Conservation (phyloP, 1,140 invertebrate species). For the Eupristina koningsbergeri region DNA sequence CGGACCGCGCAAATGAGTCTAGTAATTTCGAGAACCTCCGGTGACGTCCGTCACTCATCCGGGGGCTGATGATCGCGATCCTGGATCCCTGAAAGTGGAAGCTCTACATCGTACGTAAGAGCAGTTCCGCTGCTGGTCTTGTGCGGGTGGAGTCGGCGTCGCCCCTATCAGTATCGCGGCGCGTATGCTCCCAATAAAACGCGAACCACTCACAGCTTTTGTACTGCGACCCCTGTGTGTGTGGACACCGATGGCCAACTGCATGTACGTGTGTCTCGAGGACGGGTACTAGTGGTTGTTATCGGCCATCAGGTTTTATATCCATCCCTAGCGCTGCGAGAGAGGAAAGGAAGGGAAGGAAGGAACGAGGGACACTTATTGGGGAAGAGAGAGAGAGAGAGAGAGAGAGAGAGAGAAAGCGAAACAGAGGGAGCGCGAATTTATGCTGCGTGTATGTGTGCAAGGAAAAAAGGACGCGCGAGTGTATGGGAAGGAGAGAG, state of each 20-base stretch:
- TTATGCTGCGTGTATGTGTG: constrained; percentile 1
- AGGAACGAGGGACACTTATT: constrained; percentile 45
- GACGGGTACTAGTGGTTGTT: constrained; percentile 71
- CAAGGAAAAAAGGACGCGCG: not conserved
- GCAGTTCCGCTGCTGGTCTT: constrained; percentile 25
- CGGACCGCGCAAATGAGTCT: constrained; percentile 55
- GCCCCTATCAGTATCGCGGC: constrained; percentile 64
- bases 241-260: too few species aligned
- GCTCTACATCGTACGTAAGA: not conserved
- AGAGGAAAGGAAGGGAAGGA: constrained; percentile 42
- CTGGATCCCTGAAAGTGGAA: too few species aligned
- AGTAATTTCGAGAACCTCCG: constrained; percentile 58
- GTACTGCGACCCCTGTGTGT: constrained; percentile 56
- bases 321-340: constrained; percentile 59
- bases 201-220: constrained; percentile 73
- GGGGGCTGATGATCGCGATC: not conserved
- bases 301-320: constrained; percentile 75
- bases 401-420: constrained; percentile 49
- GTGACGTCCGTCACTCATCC: constrained; percentile 46
- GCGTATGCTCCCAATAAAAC: constrained; percentile 74
- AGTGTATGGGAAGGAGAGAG: not conserved
- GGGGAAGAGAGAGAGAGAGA: not conserved
- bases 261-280: constrained; percentile 8
- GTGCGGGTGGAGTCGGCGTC: constrained; percentile 43
- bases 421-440: constrained; percentile 38